Conservation (phyloP, 2,113 vertebrate species). For the Monarcha castaneiventris region DNA sequence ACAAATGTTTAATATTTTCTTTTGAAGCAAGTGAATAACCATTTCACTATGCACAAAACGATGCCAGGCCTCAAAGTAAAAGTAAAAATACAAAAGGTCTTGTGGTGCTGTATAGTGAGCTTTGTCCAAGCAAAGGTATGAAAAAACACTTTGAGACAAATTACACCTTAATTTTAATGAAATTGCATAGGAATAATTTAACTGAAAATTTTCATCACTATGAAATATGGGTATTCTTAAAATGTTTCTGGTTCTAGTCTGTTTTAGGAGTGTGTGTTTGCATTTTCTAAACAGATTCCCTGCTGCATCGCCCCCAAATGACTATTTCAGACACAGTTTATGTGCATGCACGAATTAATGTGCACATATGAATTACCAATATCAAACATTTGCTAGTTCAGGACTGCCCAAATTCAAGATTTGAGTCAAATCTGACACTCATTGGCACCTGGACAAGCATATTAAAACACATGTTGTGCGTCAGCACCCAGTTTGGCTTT, state of each 20-base stretch:
- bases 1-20: not conserved
- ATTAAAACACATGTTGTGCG: not conserved
- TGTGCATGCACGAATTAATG: not conserved
- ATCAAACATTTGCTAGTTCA: not conserved
- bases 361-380: not conserved
- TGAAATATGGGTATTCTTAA: not conserved
- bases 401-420: not conserved
- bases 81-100: not conserved
- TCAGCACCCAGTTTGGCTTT: constrained; percentile 9
- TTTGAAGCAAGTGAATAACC: not conserved
- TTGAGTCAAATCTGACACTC: not conserved
- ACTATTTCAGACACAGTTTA: not conserved
- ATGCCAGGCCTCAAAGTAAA: not conserved
- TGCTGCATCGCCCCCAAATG: not conserved
- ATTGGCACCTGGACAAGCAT: not conserved
- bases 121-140: not conserved
- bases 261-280: not conserved
- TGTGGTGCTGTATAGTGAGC: not conserved
- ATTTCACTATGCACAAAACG: not conserved
- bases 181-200: not conserved
- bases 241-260: not conserved
- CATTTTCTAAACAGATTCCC: not conserved
- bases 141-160: not conserved
- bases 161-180: not conserved
- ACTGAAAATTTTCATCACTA: not conserved